Percentiles rank a stretch among this genome's conserved stretches.
Evolutionary conservation across 2,113 vertebrate genomes (phyloP).

Genomic region (Oncorhynchus clarkii): DNA sequence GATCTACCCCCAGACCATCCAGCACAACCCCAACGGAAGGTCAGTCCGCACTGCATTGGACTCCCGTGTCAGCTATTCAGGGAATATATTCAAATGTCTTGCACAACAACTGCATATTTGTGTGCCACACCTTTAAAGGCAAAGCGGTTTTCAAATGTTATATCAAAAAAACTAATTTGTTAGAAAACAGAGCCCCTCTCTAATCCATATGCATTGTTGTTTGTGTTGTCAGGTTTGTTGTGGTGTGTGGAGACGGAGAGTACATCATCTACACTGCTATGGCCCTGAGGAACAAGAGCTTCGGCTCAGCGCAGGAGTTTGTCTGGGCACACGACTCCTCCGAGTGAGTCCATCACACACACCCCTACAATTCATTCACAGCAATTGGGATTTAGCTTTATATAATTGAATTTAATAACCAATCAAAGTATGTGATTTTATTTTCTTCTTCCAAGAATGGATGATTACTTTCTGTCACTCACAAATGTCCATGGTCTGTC

Average conservation of each 20-base stretch:
- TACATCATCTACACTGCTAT: slow-evolving; percentile 99
- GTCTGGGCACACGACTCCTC: slow-evolving; percentile 99
- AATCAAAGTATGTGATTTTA: no score
- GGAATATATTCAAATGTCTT: not conserved
- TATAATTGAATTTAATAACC: no score
- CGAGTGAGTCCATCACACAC: slow-evolving; percentile 79
- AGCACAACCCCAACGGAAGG: slow-evolving; percentile 98
- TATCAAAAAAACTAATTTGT: no score
- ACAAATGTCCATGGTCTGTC: not conserved
- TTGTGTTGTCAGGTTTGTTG: slow-evolving; percentile 80
- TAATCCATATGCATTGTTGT: not conserved
- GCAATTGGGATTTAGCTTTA: no score
- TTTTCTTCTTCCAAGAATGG: not conserved
- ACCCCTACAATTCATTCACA: no score
- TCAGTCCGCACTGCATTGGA: slow-evolving; percentile 46
- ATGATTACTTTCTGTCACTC: not conserved
- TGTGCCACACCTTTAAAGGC: not conserved
- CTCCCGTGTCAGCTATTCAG: not conserved
- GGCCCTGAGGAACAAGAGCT: slow-evolving; percentile 98
- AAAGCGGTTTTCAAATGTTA: no score
- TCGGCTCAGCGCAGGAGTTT: slow-evolving; percentile 97
- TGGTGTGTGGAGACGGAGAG: slow-evolving; percentile 97
- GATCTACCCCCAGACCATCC: slow-evolving; percentile 98
- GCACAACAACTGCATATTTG: not conserved
- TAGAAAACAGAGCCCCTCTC: not conserved